Base-by-base conservation (phyloP, 2,888 invertebrate genomes). In the Torymus aiolomorphi region DNA sequence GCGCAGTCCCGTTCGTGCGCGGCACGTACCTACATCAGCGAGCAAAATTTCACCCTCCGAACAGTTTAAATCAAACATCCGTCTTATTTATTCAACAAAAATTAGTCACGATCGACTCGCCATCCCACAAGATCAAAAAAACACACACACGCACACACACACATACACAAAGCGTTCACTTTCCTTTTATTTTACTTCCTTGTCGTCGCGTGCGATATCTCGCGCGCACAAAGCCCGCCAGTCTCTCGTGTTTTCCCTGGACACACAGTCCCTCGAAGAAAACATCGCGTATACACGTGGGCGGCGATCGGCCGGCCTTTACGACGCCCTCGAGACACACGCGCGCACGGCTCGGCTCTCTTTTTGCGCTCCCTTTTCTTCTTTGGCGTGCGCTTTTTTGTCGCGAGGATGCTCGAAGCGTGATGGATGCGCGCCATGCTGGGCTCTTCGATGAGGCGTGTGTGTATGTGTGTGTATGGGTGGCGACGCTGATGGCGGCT, bases 221-320 rank as follows among this genome's bases (percentile, higher is more conserved):
- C 24, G 24, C 24, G 24, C 24, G 2, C 3, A 24, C 24, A 24
- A 24, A 24, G 24, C 24, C 24, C 24, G 24, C n/a, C 24, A 24
- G 24, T 3, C 24, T 24, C 24, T 24, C 24, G 3, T 24, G 24
- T 24, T 24, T 24, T 24, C 24, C 24, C 24, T 24, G 24, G 24
- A 24, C 24, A 24, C 24, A 24, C 24, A 24, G 24, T 24, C 24
- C 3, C 24, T 24, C 24, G 24, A 24, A 24, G 24, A 24, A 24
- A 24, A 24, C 24, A 24, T 24, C 24, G 24, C 24, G 24, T 42
- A 52, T 13, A 5, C 86, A 87, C 88, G 89, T 89, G 88, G 89
- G 88, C 86, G 87, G 88, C 87, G 86, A 86, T 86, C 88, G 87
- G 87, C 88, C 83, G 86, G 85, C 86, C 4, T 88, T 88, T 88